Conservation (phyloP, 2,888 invertebrate species). For the Drosophila falleni region DNA sequence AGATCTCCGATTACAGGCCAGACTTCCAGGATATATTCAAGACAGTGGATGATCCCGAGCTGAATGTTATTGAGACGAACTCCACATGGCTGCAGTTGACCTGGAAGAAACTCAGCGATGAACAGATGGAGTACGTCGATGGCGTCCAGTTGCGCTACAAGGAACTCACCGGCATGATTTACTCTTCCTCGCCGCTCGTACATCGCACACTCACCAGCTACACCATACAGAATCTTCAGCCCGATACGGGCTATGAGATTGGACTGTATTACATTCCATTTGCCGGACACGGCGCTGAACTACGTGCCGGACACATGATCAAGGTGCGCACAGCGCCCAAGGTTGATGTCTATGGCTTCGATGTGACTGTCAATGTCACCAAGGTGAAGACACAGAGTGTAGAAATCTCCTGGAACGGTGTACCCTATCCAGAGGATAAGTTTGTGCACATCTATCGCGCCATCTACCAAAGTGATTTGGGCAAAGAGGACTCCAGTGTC, state of each 20-base stretch:
- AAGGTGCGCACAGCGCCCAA: conserved; percentile 90
- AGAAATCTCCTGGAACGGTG: conserved; percentile 93
- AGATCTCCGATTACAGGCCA: conserved; percentile 83
- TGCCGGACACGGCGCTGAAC: conserved; percentile 91
- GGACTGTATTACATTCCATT: conserved; percentile 94
- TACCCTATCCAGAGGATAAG: conserved; percentile 95
- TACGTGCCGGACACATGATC: conserved; percentile 90
- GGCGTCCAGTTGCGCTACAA: conserved; percentile 95
- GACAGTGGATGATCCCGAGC: conserved; percentile 89
- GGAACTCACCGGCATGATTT: conserved; percentile 92
- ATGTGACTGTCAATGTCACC: conserved; percentile 91
- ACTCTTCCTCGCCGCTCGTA: conserved; percentile 93
- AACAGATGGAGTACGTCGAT: conserved; percentile 93
- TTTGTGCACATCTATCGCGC: conserved; percentile 95
- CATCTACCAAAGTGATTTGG: conserved; percentile 91
- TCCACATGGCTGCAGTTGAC: conserved; percentile 91
- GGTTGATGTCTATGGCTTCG: conserved; percentile 93
- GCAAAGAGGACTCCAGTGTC: conserved; percentile 90
- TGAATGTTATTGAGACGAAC: conserved; percentile 91
- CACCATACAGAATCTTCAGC: conserved; percentile 91
- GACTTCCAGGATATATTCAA: conserved; percentile 86
- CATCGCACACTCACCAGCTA: conserved; percentile 93
- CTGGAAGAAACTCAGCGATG: conserved; percentile 93
- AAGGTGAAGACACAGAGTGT: conserved; percentile 91
- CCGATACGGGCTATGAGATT: conserved; percentile 93